phyloP scores from a whole-genome alignment of 2,113 vertebrate genomes.

The Petroica traversi region DNA sequence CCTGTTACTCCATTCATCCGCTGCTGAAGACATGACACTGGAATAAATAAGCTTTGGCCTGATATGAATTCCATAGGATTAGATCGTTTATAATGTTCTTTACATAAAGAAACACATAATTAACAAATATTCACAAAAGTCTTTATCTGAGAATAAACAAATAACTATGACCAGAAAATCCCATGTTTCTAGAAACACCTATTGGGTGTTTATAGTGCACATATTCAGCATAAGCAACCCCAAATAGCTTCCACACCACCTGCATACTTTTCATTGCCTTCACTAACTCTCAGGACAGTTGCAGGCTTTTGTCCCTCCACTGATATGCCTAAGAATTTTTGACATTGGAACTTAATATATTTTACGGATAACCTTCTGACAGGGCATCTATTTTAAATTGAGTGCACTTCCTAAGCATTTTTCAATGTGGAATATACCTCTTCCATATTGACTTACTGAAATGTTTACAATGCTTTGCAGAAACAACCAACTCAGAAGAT shows the following conservation, averaged over 20 bases:
- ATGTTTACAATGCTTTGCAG: neutral
- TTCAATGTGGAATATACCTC: rapidly evolving
- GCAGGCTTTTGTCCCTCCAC: neutral
- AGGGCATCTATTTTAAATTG: neutral
- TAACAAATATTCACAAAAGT: neutral
- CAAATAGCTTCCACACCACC: neutral
- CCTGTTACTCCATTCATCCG: neutral
- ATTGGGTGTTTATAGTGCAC: neutral
- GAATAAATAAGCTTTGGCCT: neutral
- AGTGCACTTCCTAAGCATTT: neutral
- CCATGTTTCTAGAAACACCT: neutral
- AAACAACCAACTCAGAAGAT: neutral
- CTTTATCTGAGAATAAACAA: neutral
- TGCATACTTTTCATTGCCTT: neutral
- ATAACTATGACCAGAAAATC: neutral
- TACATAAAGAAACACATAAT: neutral
- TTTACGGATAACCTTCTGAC: neutral
- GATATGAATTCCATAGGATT: neutral
- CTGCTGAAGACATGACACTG: neutral
- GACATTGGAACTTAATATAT: neutral
- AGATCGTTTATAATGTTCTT: neutral
- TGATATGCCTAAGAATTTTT: neutral
- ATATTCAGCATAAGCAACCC: neutral
- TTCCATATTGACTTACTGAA: neutral
- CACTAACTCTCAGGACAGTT: neutral